These are phyloP conservation scores for Dunckerocampus dactyliophorus DNA, from an alignment of 2,113 vertebrate species.

Conservation along the genomic window DNA sequence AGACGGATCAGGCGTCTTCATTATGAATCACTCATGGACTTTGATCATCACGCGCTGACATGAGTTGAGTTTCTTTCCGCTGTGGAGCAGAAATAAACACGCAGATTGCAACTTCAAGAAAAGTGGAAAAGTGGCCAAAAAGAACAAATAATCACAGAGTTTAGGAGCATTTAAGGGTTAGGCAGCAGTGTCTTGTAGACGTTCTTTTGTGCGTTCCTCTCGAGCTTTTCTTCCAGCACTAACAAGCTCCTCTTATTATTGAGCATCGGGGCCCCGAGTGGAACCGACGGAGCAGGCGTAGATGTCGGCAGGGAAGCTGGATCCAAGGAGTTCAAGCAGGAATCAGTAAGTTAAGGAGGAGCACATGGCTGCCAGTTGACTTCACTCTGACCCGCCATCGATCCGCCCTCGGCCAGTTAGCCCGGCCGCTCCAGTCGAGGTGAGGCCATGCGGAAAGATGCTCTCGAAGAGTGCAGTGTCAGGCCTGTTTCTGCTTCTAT, in stretches of 20 bases:
- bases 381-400: slow-evolving; percentile 55
- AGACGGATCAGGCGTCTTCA: slow-evolving; percentile 42
- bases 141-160: no score
- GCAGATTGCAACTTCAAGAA: no score
- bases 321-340: slow-evolving; percentile 51
- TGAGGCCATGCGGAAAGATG: neutral
- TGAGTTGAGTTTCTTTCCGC: slow-evolving; percentile 43
- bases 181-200: no score
- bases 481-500: no score
- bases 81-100: no score
- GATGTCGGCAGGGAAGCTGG: slow-evolving; percentile 30
- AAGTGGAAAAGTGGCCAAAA: no score
- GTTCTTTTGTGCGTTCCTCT: no score
- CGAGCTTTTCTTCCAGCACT: slow-evolving; percentile 24
- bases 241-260: neutral
- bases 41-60: slow-evolving; percentile 57
- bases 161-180: no score
- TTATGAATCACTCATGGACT: slow-evolving; percentile 63
- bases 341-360: slow-evolving; percentile 65
- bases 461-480: neutral
- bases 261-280: no score
- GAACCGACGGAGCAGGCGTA: neutral
- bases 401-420: slow-evolving; percentile 55
- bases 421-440: slow-evolving; percentile 10
- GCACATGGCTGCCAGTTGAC: slow-evolving; percentile 41